Evolutionary conservation across 2,113 vertebrate species (phyloP).

Genomic region (Triplophysa dalaica): DNA sequence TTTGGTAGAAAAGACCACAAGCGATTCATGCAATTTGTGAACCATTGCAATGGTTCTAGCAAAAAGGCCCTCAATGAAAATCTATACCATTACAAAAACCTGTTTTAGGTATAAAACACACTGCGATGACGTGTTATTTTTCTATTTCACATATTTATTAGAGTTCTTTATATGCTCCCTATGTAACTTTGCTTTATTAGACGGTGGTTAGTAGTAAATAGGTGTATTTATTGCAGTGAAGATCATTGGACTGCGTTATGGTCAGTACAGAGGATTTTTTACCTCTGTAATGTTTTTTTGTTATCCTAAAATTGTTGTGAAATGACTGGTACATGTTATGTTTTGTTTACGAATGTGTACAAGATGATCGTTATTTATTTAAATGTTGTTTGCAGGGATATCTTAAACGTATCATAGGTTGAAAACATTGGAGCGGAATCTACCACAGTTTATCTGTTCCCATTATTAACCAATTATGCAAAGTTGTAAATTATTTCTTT

Average conservation of each 20-base stretch:
- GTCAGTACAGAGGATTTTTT: neutral
- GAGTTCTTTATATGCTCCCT: constrained; percentile 10
- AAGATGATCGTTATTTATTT: constrained; percentile 25
- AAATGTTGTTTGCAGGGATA: constrained; percentile 18
- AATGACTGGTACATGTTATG: constrained; percentile 38
- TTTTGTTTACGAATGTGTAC: constrained; percentile 22
- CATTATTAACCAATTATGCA: constrained; percentile 31
- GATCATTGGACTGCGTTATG: constrained; percentile 47
- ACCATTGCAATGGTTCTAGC: constrained; percentile 3
- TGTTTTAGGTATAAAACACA: constrained; percentile 6
- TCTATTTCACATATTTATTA: constrained; percentile 27
- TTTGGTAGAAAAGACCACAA: neutral
- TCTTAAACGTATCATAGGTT: neutral
- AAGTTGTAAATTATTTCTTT: constrained; percentile 14
- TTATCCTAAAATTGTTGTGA: constrained; percentile 23
- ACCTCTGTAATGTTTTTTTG: constrained; percentile 30
- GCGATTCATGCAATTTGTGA: neutral
- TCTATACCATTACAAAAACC: neutral
- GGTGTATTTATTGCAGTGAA: constrained; percentile 47
- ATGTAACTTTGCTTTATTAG: constrained; percentile 24
- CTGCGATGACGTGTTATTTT: neutral
- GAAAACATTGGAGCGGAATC: neutral
- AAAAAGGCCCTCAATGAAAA: neutral
- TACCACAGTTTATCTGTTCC: constrained; percentile 3
- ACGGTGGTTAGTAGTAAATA: neutral